Evolutionary conservation across 2,888 invertebrate species (phyloP), one percentile per base, ranked within the genome.

Genomic region (Cheilosia vulpina): DNA sequence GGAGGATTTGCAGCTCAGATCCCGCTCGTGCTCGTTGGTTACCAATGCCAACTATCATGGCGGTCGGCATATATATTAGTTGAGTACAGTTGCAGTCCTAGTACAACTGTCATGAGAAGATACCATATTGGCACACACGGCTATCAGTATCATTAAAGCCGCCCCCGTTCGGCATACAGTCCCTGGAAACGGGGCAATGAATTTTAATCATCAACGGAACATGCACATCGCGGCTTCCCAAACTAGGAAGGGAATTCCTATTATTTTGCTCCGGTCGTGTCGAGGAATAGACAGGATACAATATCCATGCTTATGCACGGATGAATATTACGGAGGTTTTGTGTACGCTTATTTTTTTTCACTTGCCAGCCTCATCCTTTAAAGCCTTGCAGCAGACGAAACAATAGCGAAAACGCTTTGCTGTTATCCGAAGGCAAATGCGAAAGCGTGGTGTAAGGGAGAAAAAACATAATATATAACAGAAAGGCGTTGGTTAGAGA

Each of bases 221-320:
- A 60, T 60, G 38, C 52, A 71, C 71, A 71, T 38, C 58, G 58
- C 58, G 57, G 52, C 60, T 21, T 71, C 50, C 57, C 43, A 47
- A 55, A n/a, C 62, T 45, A 50, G 55, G 65, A 75, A 47, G 65
- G 53, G 69, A 57, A 41, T 43, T 60, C 43, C 41, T 43, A 60
- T 24, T 60, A 27, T 53, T 43, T 52, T 27, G n/a, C 21, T 27
- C 50, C 52, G 2, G 5, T 68, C 41, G 65, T 55, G 53, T 45
- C 19, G 57, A 50, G 60, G 71, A 63, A 73, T 43, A 73, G 72
- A 73, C 62, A 63, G 62, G 63, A 63, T 53, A 68, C 77, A 69
- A 77, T 68, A 77, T 69, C 77, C 68, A 13, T 77, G 77, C 77
- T 77, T 58, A 43, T 66, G 60, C 68, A 68, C 41, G 76, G 27